Conservation (phyloP, 1,140 invertebrate species). For the Drosophila triauraria region DNA sequence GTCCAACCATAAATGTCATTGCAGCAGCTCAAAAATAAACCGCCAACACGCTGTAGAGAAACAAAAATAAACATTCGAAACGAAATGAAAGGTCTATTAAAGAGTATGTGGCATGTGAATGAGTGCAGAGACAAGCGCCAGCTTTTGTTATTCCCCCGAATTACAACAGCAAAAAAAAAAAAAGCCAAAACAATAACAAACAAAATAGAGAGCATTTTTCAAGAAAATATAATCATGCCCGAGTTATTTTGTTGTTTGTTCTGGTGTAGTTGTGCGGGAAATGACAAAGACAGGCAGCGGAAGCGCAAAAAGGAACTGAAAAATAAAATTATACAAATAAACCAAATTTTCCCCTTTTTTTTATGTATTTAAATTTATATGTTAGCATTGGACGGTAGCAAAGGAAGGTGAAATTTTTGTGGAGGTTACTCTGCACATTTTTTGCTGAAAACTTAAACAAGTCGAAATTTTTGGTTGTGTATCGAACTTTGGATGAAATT, state of each 20-base stretch:
- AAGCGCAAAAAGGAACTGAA: conserved; percentile 35
- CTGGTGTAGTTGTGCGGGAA: conserved; percentile 22
- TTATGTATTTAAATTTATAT: conserved; percentile 24
- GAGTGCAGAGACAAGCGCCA: conserved; percentile 41
- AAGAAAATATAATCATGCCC: conserved; percentile 43
- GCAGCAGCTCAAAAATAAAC: conserved; percentile 42
- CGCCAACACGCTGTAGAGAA: conserved; percentile 1
- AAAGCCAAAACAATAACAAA: conserved; percentile 38
- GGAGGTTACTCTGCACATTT: not conserved
- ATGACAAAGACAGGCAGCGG: conserved; percentile 48
- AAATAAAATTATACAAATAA: conserved; percentile 45
- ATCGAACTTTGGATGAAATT: not conserved
- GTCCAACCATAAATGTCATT: conserved; percentile 37
- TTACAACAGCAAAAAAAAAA: conserved; percentile 22
- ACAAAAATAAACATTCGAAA: conserved; percentile 27
- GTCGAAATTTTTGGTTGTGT: not conserved
- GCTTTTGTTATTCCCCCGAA: conserved; percentile 42
- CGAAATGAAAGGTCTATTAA: conserved; percentile 39
- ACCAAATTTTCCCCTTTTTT: conserved; percentile 10
- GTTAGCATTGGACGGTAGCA: conserved; percentile 9
- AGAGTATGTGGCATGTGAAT: conserved; percentile 45
- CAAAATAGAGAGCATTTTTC: conserved; percentile 47
- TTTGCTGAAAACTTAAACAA: not conserved
- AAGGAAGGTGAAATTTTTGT: conserved; percentile 33
- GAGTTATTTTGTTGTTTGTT: conserved; percentile 18